Evolutionary conservation across 92 coral and sea anemone genomes (phyloP).

Genomic region (Porites evermanni): DNA sequence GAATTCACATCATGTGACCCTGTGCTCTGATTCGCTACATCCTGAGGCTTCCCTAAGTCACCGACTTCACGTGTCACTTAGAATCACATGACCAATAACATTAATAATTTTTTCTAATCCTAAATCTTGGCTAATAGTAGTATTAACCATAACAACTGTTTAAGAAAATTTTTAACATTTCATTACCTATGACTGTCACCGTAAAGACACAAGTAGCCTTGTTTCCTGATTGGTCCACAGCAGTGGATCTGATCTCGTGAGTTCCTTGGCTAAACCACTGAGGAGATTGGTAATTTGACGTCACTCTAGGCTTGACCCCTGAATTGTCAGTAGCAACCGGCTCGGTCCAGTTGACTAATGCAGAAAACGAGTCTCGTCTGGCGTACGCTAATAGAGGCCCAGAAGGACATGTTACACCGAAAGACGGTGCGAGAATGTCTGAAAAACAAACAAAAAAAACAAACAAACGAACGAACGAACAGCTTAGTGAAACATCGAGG

Average conservation of each 20-base stretch:
- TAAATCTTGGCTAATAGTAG: too few species aligned
- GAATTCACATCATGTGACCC: too few species aligned
- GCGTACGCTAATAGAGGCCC: conserved; percentile 9
- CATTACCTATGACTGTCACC: conserved; percentile 39
- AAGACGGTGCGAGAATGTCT: conserved; percentile 48
- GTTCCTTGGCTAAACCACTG: neutral
- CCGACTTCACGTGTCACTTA: too few species aligned
- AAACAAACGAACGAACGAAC: too few species aligned
- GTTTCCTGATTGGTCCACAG: conserved; percentile 45
- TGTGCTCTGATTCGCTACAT: too few species aligned
- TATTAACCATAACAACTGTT: too few species aligned
- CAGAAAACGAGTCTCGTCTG: neutral
- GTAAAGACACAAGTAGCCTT: conserved; percentile 25
- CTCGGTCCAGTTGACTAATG: conserved; percentile 45
- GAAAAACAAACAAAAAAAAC: neutral
- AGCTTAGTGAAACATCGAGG: too few species aligned
- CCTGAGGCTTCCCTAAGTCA: too few species aligned
- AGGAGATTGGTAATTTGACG: neutral
- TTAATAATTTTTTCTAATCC: too few species aligned
- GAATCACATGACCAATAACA: too few species aligned
- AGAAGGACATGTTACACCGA: conserved; percentile 36
- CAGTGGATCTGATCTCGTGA: conserved; percentile 37
- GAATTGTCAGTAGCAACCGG: conserved; percentile 55
- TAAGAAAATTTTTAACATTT: too few species aligned
- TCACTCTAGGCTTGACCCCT: conserved; percentile 15